Base-by-base conservation (phyloP, 2,797 vertebrate species). In the Aphelocoma californica region DNA sequence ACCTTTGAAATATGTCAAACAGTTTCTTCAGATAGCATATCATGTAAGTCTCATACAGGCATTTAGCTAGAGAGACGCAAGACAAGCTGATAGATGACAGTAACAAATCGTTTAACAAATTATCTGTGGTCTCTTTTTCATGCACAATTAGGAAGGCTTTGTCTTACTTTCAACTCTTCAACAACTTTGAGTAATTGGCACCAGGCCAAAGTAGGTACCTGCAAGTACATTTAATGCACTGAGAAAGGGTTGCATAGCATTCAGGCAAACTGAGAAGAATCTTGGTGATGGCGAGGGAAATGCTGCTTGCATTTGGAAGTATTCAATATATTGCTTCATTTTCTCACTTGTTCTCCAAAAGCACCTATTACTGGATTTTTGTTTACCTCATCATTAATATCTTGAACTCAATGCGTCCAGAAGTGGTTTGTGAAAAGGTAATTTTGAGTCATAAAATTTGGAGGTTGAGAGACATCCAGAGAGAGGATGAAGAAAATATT, bases 91-190 rank as follows among this genome's bases (percentile, higher is more conserved):
- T 5, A 53, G 47, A 84, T 40, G 50, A 50, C 24, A 74, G 51
- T 51, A 66, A 62, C 31, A 81, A 54, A 23, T 81, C 3, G 17
- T 57, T 85, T 45, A 64, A 65, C 65, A 60, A 79, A 73, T 54
- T 24, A 86, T 47, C 77, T 75, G 21, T 51, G 50, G 56, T 50
- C 58, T 69, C 69, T 64, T 84, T 90, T 93, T 94, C 34, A 81
- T 44, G 24, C 29, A 88, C 78, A 96, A 66, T 51, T 71, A 67
- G 81, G 65, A 91, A 94, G 62, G 36, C 26, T 92, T 90, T 91
- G 69, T 94, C 75, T 85, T 88, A 87, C 62, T 95, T 88, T 57
- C 72, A 93, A 15, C 53, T 92, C 71, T 89, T 95, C 89, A 83
- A 84, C 57, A 93, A 79, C 51, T 89, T 70, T 72, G 28, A 96